Base-by-base conservation (phyloP, 2,888 invertebrate species). In the Nineta flava region DNA sequence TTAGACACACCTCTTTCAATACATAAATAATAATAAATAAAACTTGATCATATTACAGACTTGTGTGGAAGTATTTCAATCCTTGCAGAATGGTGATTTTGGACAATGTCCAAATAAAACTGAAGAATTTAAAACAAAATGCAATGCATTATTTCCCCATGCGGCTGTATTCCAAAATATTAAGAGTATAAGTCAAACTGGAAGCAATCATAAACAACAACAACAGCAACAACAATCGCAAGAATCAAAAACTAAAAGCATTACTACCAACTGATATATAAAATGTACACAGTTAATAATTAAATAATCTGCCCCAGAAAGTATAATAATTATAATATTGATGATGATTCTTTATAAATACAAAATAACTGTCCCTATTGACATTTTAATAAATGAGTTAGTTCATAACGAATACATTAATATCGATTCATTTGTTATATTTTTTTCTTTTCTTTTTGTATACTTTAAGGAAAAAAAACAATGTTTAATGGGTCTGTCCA, bases 21-120 rank as follows among this genome's bases (percentile, higher is more conserved):
- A n/a, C n/a, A n/a, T n/a, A n/a, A n/a, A n/a, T n/a, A n/a, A n/a
- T n/a, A n/a, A n/a, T n/a, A n/a, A n/a, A n/a, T n/a, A n/a, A n/a
- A n/a, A n/a, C n/a, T n/a, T n/a, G n/a, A n/a, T n/a, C n/a, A n/a
- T n/a, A n/a, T 41, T 46, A 48, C 49, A 88, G 83, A 83, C 78
- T 60, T 92, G 91, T 70, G 79, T 81, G 55, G 81, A 83, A 58
- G 82, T 91, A 51, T 72, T 88, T 57, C 80, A 83, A 56, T 79
- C 85, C 55, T 73, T 94, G 60, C 75, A 76, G 56, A 78, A 77
- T 56, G 90, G 88, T 48, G 83, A 85, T 58, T 86, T 94, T 64
- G 92, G 92, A 1, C 67, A 74, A 19, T 82, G 81, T 65, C 81
- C 85, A 53, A 66, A 73, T 35, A 75, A 76, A 56, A 75, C 77